Base-by-base conservation (phyloP, 1,140 invertebrate species). In the Chironomus striatipennis region DNA sequence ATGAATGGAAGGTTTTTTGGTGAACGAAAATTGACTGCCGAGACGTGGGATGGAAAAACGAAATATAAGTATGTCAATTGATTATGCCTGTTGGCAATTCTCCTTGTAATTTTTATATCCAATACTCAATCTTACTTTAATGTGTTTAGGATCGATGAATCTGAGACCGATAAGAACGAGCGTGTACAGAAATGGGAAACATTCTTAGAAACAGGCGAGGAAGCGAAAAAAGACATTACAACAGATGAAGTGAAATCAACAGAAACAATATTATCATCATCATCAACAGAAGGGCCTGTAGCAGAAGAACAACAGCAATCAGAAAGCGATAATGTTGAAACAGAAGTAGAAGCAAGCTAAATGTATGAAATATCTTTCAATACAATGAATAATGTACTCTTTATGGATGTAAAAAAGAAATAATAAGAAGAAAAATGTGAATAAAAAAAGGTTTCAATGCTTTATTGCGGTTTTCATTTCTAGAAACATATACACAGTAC, bases 11-110 rank as follows among this genome's bases (percentile, higher is more conserved):
- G 96, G n/a, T 96, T 92, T 87, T 98, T 98, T 85, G 91, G 90
- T 3, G 90, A 96, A 79, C 85, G 93, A 42, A 87, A 91, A 82
- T 86, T 99, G 20, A 88, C 85, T 5, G 97, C 96, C 2, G 90
- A 91, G 80, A 90, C 91, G 75, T 99, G 96, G 94, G 97, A 99
- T 86, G 98, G 98, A 7, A 92, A 91, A 81, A 96, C 94, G 0
- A 98, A 97, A 82, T 98, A 93, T 83, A 94, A 90, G 87, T 89
- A 77, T 82, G 86, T 80, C 67, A 24, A 43, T 43, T 21, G 17
- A 0, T 57, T 43, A 12, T 7, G 10, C 9, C 8, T 20, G 5
- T 72, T 70, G 65, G 72, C 67, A 74, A n/a, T 65, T 67, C 74
- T 34, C 12, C 24, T 21, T 70, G 10, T 65, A 5, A n/a, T 7